Conservation (phyloP, 2,797 vertebrate genomes). For the Ibycter americanus region DNA sequence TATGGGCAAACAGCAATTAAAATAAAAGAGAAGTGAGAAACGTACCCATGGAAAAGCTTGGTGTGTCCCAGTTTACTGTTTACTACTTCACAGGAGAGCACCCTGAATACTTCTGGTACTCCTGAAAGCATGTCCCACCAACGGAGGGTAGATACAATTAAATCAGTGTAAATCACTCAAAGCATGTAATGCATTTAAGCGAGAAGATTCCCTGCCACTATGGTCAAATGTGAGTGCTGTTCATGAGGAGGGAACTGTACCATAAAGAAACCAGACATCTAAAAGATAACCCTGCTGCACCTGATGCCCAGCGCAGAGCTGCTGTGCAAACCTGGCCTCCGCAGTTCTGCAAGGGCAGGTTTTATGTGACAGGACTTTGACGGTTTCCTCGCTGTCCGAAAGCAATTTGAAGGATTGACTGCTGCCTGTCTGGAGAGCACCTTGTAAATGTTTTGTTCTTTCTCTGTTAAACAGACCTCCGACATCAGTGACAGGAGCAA, state of each 20-base stretch:
- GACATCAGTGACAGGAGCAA: constrained; percentile 84
- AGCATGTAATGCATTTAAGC: background rate
- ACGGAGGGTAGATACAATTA: background rate
- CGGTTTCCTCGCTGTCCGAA: background rate
- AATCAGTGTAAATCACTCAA: background rate
- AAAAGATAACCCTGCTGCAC: background rate
- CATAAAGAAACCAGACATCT: background rate
- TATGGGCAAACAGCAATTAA: background rate
- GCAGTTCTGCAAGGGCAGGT: background rate
- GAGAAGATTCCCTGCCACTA: background rate
- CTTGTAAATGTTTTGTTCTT: constrained; percentile 12
- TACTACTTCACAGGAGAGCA: background rate
- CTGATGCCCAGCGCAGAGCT: fast-evolving
- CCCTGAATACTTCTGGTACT: background rate
- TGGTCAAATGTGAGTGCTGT: background rate
- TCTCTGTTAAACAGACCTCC: constrained; percentile 82
- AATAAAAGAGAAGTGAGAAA: background rate
- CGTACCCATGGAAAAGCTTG: fast-evolving
- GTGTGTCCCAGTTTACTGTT: background rate
- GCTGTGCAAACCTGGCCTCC: background rate
- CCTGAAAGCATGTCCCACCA: background rate
- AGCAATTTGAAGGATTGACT: constrained; percentile 8
- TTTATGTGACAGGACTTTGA: background rate
- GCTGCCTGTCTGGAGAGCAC: background rate
- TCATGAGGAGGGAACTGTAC: background rate